Percentiles rank a stretch among this genome's conserved stretches.
Conservation (phyloP, 2,797 vertebrate genomes). For the Xiphophorus birchmanni region DNA sequence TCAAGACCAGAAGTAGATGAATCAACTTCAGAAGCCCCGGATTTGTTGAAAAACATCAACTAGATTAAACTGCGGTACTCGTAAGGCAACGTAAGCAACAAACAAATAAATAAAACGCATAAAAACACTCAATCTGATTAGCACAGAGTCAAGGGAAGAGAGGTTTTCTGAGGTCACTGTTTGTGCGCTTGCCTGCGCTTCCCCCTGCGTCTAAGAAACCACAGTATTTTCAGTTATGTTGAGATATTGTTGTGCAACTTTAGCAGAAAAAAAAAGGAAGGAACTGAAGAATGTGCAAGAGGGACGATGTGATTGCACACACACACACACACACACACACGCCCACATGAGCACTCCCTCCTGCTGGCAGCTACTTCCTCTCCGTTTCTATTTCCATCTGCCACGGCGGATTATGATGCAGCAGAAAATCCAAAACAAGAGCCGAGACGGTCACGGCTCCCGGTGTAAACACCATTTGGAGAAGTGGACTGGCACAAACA, state of each 20-base stretch:
- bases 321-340: neutral
- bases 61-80: conserved; percentile 1
- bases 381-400: conserved; percentile 71
- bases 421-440: conserved; percentile 43
- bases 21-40: neutral
- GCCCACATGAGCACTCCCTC: neutral
- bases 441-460: conserved; percentile 16
- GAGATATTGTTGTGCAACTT: conserved; percentile 58
- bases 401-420: conserved; percentile 52
- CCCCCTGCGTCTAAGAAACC: conserved; percentile 50
- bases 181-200: conserved; percentile 13
- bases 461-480: conserved; percentile 58
- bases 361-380: conserved; percentile 67
- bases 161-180: conserved; percentile 20
- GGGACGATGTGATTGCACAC: conserved; percentile 24
- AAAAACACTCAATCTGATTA: conserved; percentile 23
- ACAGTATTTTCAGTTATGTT: conserved; percentile 50
- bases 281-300: conserved; percentile 44
- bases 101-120: neutral
- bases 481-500: conserved; percentile 27
- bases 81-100: neutral
- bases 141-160: conserved; percentile 1
- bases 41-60: neutral
- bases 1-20: neutral
- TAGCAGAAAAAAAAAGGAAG: conserved; percentile 43